Evolutionary conservation across 1,140 invertebrate species (phyloP), one percentile per base, ranked within the genome.

Genomic region (Schmidtea mediterranea): DNA sequence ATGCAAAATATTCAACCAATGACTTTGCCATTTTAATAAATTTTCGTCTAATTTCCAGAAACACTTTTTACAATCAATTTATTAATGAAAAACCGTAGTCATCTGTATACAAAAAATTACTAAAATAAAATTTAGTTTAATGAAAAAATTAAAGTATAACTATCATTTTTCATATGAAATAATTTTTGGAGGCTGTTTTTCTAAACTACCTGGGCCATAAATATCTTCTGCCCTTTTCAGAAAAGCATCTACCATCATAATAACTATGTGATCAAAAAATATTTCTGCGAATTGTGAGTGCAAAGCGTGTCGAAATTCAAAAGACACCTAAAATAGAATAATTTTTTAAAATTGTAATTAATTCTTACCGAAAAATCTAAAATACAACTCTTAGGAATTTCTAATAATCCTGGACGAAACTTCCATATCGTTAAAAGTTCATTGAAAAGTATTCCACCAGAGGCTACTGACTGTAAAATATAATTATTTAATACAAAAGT

Each of bases 261-360:
- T 71, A 9, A 87, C 84, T 39, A 95, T 76, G 69, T 90, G 78
- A 64, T 94, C 84, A 63, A 97, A 95, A 63, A 95, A 87, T 54
- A 90, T 69, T 66, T 82, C 76, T 0, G 84, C 76, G 46, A 95
- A 59, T 55, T 84, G 75, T 19, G 83, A 82, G 63, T 89, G 78
- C 32, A 92, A 61, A 1, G 71, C 58, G 1, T 80, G 84, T 43
- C 75, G 74, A 59, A 92, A 92, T 68, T 89, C 76, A 68, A 90
- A 90, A 0, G 76, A 73, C 10, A 92, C 66, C 62, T 71, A 57
- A 21, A 61, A 58, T 45, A 51, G 49, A 49, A 50, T 43, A 32
- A 21, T 23, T 48, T 18, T 2, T 22, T 13, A 36, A 52, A 48
- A 37, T 18, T 46, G 21, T 51, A 52, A 19, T 50, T 24, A 39